These are phyloP conservation scores for Sphenodon punctatus DNA, from an alignment of 2,797 vertebrate genomes.

Conservation along the genomic window DNA sequence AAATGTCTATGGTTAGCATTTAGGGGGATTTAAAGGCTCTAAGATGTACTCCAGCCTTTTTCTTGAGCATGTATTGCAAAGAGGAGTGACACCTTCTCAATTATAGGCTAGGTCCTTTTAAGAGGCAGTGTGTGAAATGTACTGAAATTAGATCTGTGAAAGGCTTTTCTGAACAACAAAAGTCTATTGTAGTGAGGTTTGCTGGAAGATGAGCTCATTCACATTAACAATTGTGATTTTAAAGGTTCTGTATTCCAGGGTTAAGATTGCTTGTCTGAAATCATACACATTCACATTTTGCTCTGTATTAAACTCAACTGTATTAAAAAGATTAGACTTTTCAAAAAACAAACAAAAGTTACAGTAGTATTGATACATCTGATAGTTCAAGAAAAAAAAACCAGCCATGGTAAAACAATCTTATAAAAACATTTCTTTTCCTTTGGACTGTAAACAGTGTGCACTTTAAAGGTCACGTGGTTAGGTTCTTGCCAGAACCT, in stretches of 20 bases:
- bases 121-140: not conserved
- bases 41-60: not conserved
- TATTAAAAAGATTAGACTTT: rapidly evolving
- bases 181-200: rapidly evolving
- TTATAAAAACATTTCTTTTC: not conserved
- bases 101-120: rapidly evolving
- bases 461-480: rapidly evolving
- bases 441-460: not conserved
- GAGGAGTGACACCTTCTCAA: not conserved
- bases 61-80: not conserved
- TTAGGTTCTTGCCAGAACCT: not conserved
- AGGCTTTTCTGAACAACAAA: not conserved
- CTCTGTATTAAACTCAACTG: too few species aligned
- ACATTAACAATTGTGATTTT: rapidly evolving
- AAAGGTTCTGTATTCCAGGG: rapidly evolving
- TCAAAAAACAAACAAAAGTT: too few species aligned
- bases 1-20: rapidly evolving
- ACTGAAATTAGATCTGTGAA: rapidly evolving
- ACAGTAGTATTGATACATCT: too few species aligned
- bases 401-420: not conserved
- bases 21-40: not conserved
- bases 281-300: not conserved
- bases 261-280: not conserved
- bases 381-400: rapidly evolving
- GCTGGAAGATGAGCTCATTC: rapidly evolving